These are phyloP conservation scores for Ferdinandea cuprea DNA, from an alignment of 2,888 invertebrate species.

Conservation along the genomic window DNA sequence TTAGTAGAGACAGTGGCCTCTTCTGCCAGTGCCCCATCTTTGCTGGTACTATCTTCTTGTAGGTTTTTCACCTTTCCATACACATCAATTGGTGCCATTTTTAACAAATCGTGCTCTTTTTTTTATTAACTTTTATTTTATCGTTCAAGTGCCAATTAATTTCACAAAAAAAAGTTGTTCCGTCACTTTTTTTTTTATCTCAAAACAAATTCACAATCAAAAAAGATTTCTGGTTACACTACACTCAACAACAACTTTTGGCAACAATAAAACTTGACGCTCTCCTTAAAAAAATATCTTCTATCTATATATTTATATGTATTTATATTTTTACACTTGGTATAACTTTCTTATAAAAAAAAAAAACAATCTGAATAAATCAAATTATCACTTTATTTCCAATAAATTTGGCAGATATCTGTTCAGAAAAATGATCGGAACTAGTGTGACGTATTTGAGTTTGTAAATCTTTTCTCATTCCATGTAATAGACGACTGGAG, in stretches of 20 bases:
- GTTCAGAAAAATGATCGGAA: constrained; percentile 71
- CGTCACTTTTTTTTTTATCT: constrained; percentile 11
- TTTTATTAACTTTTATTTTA: constrained; percentile 5
- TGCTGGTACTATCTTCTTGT: constrained; percentile 23
- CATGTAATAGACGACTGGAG: constrained; percentile 62
- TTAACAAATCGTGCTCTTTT: background rate
- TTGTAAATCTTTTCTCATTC: constrained; percentile 70
- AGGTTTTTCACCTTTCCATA: constrained; percentile 56
- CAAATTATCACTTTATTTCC: constrained; percentile 70
- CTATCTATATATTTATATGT: background rate
- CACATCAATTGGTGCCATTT: constrained; percentile 69
- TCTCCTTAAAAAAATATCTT: constrained; percentile 1
- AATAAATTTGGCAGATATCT: constrained; percentile 63
- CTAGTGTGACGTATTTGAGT: constrained; percentile 68
- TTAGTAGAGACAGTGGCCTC: constrained; percentile 24
- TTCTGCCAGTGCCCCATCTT: constrained; percentile 26
- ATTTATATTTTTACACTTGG: background rate
- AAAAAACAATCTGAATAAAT: constrained; percentile 26
- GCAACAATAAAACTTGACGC: constrained; percentile 42
- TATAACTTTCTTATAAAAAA: constrained; percentile 16
- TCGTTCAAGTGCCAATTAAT: background rate
- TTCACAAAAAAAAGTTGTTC: background rate
- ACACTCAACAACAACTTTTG: constrained; percentile 28
- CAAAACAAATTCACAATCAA: constrained; percentile 4
- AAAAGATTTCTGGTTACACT: constrained; percentile 27